A percentile compares a stretch with the other conserved stretches of the same genome.
Evolutionary conservation across 2,113 vertebrate genomes (phyloP).

Genomic region (Poeciliopsis turrubarensis): DNA sequence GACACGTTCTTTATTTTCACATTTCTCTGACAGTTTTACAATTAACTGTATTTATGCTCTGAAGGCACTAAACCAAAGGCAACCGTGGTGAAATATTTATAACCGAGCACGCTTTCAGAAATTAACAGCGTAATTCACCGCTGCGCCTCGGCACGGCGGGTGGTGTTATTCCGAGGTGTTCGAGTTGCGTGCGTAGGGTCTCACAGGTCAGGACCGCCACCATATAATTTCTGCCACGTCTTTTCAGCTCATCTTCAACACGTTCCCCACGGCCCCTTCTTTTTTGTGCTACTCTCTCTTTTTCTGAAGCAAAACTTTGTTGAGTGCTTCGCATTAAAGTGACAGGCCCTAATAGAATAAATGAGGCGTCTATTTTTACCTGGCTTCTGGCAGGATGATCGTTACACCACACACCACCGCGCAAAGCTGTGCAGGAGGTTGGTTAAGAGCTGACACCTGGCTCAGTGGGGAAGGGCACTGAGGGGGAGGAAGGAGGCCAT

Average conservation of each 20-base stretch:
- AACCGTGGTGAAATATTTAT: neutral
- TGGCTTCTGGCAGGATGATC: slow-evolving; percentile 50
- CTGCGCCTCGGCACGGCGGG: slow-evolving; percentile 25
- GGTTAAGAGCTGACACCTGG: slow-evolving; percentile 44
- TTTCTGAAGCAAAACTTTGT: slow-evolving; percentile 35
- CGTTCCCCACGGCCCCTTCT: slow-evolving; percentile 2
- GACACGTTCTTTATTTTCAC: neutral
- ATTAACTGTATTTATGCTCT: neutral
- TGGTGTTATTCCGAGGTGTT: slow-evolving; percentile 33
- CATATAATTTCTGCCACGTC: slow-evolving; percentile 37
- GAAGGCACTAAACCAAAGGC: neutral
- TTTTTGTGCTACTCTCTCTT: slow-evolving; percentile 9
- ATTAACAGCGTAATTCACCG: slow-evolving; percentile 19
- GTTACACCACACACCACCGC: slow-evolving; percentile 26
- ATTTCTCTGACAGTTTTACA: neutral
- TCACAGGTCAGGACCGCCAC: slow-evolving; percentile 11
- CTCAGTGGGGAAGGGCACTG: slow-evolving; percentile 10
- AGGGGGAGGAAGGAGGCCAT: slow-evolving; percentile 34
- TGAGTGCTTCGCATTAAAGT: slow-evolving; percentile 47
- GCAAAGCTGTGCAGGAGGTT: slow-evolving; percentile 7
- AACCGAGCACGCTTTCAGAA: neutral
- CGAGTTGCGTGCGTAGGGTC: slow-evolving; percentile 18
- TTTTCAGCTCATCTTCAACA: slow-evolving; percentile 42
- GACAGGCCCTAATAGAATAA: slow-evolving; percentile 68
- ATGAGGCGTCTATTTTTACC: slow-evolving; percentile 67